Evolutionary conservation across 2,888 invertebrate genomes (phyloP), one percentile per base, ranked within the genome.

Genomic region (Limnephilus lunatus): DNA sequence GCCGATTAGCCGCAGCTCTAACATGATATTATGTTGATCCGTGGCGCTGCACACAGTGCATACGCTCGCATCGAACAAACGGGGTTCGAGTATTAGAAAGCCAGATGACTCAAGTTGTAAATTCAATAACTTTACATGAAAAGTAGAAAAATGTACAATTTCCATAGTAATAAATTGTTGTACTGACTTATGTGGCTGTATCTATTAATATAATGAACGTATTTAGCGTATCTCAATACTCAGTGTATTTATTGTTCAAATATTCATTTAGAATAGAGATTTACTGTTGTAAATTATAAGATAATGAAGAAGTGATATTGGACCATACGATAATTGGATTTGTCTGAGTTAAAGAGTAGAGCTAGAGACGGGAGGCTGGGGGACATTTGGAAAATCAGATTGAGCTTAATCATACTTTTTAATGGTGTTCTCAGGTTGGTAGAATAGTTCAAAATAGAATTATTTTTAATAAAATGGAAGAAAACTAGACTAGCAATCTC

Each of bases 161-260:
- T 92, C 92, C 87, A 92, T 93, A 92, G 92, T 81, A 92, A 90
- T 92, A 92, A 92, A 92, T 92, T 91, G 91, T 92, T 93, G 93
- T 93, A 93, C 93, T 93, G 93, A 93, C 90, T 92, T 92, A 91
- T 91, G 93, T 93, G 93, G 93, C 93, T 93, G 93, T 92, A 92
- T 93, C 92, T 92, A 92, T 91, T 91, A 89, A 91, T 80, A 32
- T 81, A 82, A 91, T 35, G 83, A 90, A 32, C 44, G 86, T 90
- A 53, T n/a, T 68, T 86, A 90, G 68, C 30, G n/a, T 90, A 92
- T 90, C 85, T 90, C 81, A 80, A 44, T 81, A 82, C 53, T 88
- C 80, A 86, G 89, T 87, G 92, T 91, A 85, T 35, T 91, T 87
- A 90, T 35, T 92, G 90, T 90, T 90, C 92, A 90, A 85, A 87